Conservation (phyloP, 2,113 vertebrate species). For the Bubo blakistoni region DNA sequence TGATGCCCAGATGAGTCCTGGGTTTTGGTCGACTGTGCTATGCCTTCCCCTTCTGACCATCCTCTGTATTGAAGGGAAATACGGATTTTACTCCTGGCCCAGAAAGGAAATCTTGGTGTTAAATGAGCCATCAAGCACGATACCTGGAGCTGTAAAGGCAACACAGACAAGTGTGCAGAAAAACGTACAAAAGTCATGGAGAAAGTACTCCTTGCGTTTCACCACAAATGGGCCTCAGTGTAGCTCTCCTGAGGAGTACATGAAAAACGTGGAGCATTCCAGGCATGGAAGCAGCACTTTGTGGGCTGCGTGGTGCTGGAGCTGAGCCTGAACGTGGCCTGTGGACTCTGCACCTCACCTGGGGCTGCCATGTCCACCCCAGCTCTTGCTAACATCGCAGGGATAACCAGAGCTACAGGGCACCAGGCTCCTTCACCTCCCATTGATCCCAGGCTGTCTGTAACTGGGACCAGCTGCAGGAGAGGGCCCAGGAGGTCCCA, state of each 20-base stretch:
- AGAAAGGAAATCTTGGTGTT: background rate
- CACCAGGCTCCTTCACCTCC: background rate
- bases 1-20: background rate
- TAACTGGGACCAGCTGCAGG: background rate
- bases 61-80: background rate
- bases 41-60: background rate
- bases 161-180: background rate
- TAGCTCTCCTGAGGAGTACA: background rate
- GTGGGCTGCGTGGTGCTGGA: background rate
- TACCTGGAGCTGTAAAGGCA: background rate
- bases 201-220: background rate
- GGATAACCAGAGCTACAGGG: background rate
- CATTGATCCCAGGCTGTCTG: background rate
- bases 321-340: background rate
- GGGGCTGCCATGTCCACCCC: background rate
- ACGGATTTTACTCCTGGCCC: background rate
- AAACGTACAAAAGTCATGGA: background rate
- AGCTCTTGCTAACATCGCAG: background rate
- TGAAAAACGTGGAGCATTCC: background rate
- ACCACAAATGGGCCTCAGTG: background rate
- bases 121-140: accelerated
- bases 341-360: background rate
- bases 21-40: background rate
- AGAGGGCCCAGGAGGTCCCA: background rate
- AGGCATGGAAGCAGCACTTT: background rate